These are phyloP conservation scores for Acomys russatus DNA, from an alignment of 2,797 vertebrate species.

Conservation along the genomic window DNA sequence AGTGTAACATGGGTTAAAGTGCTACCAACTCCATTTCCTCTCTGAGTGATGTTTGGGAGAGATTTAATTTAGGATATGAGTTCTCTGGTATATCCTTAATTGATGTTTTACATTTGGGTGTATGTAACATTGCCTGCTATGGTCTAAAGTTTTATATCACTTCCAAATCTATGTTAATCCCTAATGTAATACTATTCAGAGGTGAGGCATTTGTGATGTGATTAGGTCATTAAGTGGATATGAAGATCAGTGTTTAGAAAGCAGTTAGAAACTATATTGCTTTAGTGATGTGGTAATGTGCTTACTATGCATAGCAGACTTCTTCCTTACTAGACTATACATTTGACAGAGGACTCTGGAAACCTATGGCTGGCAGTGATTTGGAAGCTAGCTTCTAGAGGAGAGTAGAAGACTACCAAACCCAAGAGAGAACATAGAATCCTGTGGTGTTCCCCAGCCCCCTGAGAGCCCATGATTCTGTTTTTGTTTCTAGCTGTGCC, in stretches of 20 bases:
- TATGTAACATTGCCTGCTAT: neutral
- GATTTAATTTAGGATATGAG: neutral
- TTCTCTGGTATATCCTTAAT: constrained; percentile 52
- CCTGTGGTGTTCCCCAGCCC: neutral
- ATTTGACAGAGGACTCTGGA: neutral
- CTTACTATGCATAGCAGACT: neutral
- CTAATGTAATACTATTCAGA: neutral
- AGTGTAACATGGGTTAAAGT: neutral
- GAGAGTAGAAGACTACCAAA: constrained; percentile 10
- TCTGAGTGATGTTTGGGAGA: neutral
- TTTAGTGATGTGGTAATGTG: neutral
- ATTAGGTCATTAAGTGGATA: neutral
- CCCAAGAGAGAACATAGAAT: neutral
- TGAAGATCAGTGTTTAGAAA: neutral
- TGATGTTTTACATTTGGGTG: neutral
- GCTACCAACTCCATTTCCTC: neutral
- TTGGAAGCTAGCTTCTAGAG: neutral
- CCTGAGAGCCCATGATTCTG: neutral
- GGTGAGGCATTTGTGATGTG: neutral
- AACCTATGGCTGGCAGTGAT: neutral
- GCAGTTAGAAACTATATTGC: neutral
- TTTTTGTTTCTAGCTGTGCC: constrained; percentile 38
- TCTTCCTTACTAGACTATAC: neutral
- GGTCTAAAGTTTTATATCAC: neutral
- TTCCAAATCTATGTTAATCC: constrained; percentile 19